A percentile compares a stretch with the other conserved stretches of the same genome.
phyloP scores from a whole-genome alignment of 2,888 invertebrate species.

The Aromia moschata region DNA sequence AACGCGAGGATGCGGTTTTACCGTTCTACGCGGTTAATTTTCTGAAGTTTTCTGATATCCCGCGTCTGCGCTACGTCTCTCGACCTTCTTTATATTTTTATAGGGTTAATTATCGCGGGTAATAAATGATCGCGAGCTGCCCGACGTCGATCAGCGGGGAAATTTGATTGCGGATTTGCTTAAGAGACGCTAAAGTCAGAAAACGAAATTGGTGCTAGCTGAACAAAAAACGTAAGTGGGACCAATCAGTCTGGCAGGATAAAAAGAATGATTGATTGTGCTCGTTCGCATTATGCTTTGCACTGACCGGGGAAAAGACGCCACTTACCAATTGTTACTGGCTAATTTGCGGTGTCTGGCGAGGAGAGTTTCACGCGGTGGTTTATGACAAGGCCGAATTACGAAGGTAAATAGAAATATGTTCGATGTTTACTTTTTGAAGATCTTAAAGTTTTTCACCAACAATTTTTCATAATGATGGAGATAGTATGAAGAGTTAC shows the following conservation, averaged over 20 bases:
- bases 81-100: constrained; percentile 4
- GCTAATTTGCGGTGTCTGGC: neutral
- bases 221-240: neutral
- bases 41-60: constrained; percentile 3
- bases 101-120: neutral
- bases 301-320: neutral
- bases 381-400: too few relatives aligned
- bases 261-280: neutral
- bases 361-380: too few relatives aligned
- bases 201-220: neutral
- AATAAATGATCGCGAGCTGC: constrained; percentile 3
- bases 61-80: neutral
- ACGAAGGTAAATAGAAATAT: too few relatives aligned
- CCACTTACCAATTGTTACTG: neutral
- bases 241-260: neutral
- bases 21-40: constrained; percentile 10
- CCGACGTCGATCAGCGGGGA: neutral
- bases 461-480: too few relatives aligned
- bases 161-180: neutral
- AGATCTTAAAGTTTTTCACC: too few relatives aligned
- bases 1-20: neutral
- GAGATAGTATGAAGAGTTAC: too few relatives aligned
- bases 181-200: neutral
- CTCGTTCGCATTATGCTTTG: neutral
- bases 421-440: too few relatives aligned